These are phyloP conservation scores for Lethenteron camtschaticum DNA, from an alignment of 2,113 vertebrate species.

Conservation along the genomic window DNA sequence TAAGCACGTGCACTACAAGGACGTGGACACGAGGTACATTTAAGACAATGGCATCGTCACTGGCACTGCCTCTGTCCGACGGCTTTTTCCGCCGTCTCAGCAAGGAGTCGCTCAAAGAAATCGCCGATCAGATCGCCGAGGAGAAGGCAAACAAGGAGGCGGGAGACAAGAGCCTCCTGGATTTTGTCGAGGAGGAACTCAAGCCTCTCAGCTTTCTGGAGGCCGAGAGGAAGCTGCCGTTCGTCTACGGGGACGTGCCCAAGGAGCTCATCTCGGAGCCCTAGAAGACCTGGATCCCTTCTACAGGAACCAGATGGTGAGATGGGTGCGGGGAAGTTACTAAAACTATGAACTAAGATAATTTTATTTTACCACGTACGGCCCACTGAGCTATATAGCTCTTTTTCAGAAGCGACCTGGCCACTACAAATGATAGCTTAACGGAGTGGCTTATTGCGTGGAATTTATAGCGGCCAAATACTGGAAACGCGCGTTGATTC, in stretches of 20 bases:
- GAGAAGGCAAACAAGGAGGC: neutral
- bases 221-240: conserved; percentile 3
- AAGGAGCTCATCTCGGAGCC: conserved; percentile 4
- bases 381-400: too few relatives aligned
- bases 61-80: neutral
- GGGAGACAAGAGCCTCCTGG: neutral
- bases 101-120: neutral
- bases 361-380: too few relatives aligned
- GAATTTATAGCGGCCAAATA: too few relatives aligned
- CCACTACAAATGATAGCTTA: too few relatives aligned
- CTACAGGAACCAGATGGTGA: neutral
- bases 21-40: too few relatives aligned
- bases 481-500: too few relatives aligned
- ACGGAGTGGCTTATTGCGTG: too few relatives aligned
- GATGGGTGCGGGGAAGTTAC: neutral
- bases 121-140: neutral
- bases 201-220: neutral
- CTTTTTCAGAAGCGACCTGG: too few relatives aligned
- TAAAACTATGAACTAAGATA: too few relatives aligned
- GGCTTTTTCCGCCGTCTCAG: conserved; percentile 1
- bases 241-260: conserved; percentile 5
- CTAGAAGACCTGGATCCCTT: conserved; percentile 2
- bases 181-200: neutral
- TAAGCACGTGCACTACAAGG: too few relatives aligned
- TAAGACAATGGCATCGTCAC: too few relatives aligned